Evolutionary conservation across 2,888 invertebrate genomes (phyloP).

Genomic region (Gandaritis pyraliata): DNA sequence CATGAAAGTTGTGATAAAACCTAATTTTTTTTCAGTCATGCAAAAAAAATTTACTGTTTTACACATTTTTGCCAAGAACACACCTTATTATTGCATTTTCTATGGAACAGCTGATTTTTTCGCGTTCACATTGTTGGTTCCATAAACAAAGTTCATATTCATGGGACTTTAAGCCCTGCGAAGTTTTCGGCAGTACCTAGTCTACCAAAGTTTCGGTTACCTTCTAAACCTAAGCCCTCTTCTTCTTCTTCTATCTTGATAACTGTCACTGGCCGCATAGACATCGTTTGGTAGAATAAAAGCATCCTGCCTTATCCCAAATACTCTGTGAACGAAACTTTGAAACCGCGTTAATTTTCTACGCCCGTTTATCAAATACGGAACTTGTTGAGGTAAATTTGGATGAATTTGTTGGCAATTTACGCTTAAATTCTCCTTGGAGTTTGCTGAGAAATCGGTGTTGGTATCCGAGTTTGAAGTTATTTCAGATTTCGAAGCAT

Average conservation of each 20-base stretch:
- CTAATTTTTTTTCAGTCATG: too few species aligned
- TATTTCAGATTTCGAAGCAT: slow-evolving; percentile 10
- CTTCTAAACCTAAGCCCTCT: slow-evolving; percentile 62
- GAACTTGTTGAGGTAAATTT: slow-evolving; percentile 34
- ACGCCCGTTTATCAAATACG: slow-evolving; percentile 54
- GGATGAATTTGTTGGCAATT: background rate
- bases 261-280: slow-evolving; percentile 68
- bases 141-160: too few species aligned
- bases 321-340: slow-evolving; percentile 65
- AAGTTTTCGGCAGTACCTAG: too few species aligned
- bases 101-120: too few species aligned
- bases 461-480: slow-evolving; percentile 6
- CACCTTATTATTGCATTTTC: too few species aligned
- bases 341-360: slow-evolving; percentile 67
- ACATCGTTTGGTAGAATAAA: slow-evolving; percentile 46
- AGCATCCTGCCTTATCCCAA: slow-evolving; percentile 61
- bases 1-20: too few species aligned
- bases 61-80: too few species aligned
- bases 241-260: slow-evolving; percentile 49
- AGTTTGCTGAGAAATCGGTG: slow-evolving; percentile 18
- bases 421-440: background rate
- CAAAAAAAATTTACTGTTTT: too few species aligned
- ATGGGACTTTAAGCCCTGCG: too few species aligned
- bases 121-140: too few species aligned
- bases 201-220: too few species aligned